Evolutionary conservation across 2,888 invertebrate genomes (phyloP).

Genomic region (Drosophila rellima): DNA sequence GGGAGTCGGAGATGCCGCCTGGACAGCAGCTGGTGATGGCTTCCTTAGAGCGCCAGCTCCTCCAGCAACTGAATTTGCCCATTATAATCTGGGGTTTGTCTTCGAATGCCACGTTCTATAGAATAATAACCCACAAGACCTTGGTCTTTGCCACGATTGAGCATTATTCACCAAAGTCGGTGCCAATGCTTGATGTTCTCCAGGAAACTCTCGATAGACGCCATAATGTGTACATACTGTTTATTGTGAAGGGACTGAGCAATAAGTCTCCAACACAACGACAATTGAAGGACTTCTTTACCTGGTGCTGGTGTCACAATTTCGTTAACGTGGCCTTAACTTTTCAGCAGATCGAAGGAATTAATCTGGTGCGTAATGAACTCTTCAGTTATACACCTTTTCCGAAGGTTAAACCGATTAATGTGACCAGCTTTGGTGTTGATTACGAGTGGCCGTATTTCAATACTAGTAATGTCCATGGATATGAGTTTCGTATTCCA

Average conservation of each 20-base stretch:
- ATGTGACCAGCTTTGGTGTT: conserved; percentile 27
- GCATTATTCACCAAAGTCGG: conserved; percentile 1
- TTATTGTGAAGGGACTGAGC: conserved; percentile 18
- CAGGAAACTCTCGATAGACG: conserved; percentile 15
- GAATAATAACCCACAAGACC: conserved; percentile 24
- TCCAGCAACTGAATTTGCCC: conserved; percentile 31
- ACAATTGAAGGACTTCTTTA: conserved; percentile 31
- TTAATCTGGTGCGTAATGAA: conserved; percentile 10
- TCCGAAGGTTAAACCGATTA: conserved; percentile 26
- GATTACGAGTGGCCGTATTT: conserved; percentile 27
- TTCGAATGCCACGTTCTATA: conserved; percentile 17
- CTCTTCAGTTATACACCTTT: conserved; percentile 48
- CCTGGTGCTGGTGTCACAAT: conserved; percentile 43
- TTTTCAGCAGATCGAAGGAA: background rate
- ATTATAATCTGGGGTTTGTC: conserved; percentile 36
- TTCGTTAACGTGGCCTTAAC: conserved; percentile 43
- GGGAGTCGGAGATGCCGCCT: background rate
- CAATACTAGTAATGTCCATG: conserved; percentile 18
- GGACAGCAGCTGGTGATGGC: background rate
- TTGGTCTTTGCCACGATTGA: conserved; percentile 36
- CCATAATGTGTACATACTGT: conserved; percentile 38
- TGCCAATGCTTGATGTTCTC: conserved; percentile 29
- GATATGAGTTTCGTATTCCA: conserved; percentile 39
- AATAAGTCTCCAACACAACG: background rate
- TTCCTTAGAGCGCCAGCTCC: conserved; percentile 29